A percentile compares a stretch with the other conserved stretches of the same genome.
Conservation (phyloP, 2,888 invertebrate species). For the Halocaridina rubra region DNA sequence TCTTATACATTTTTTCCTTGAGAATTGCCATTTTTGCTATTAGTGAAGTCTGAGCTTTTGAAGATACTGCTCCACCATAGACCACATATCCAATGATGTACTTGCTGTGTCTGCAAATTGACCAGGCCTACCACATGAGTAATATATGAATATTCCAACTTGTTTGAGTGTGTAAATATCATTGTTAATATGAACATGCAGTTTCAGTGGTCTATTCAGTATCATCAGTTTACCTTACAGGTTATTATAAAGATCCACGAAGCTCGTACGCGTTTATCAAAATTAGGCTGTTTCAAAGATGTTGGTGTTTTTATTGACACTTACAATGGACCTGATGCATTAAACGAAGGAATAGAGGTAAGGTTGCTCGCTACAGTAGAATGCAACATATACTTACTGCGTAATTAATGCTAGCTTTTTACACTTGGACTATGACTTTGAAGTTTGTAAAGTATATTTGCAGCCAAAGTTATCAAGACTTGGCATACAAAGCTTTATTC, state of each 20-base stretch:
- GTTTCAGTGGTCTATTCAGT: too few species aligned
- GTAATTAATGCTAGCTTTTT: not conserved
- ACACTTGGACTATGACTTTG: not conserved
- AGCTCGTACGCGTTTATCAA: constrained; percentile 81
- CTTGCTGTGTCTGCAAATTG: not conserved
- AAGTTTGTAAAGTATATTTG: not conserved
- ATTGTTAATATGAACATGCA: too few species aligned
- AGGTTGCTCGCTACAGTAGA: too few species aligned
- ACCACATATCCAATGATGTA: not conserved
- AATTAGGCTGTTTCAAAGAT: constrained; percentile 89
- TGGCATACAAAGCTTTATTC: not conserved
- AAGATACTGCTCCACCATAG: too few species aligned
- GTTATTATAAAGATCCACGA: constrained; percentile 71
- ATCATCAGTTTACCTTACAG: too few species aligned
- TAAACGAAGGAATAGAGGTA: constrained; percentile 60
- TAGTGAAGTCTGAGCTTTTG: not conserved
- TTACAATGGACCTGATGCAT: constrained; percentile 77
- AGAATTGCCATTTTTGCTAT: not conserved
- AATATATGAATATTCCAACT: not conserved
- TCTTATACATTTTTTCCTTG: not conserved
- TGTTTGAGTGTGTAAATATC: too few species aligned
- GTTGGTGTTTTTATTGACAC: constrained; percentile 90
- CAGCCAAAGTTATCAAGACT: too few species aligned
- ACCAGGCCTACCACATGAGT: not conserved
- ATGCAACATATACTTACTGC: too few species aligned